Percentiles rank a stretch among this genome's conserved stretches.
These are phyloP conservation scores for Homarus americanus DNA, from an alignment of 1,140 invertebrate genomes.

Conservation along the genomic window DNA sequence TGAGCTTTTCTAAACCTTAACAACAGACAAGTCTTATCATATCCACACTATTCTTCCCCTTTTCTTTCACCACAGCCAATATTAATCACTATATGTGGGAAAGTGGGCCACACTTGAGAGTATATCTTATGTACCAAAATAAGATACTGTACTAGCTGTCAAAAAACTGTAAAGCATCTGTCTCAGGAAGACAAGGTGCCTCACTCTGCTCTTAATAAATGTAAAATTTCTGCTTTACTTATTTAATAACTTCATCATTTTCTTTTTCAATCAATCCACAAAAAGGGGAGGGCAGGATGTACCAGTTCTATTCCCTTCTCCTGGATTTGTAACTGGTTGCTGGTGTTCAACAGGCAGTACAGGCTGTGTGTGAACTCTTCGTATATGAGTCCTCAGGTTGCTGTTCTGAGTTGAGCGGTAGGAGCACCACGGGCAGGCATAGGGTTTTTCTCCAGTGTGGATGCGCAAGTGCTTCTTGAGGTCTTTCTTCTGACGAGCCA, in stretches of 20 bases:
- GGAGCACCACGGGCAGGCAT: conserved; percentile 88
- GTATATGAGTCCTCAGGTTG: conserved; percentile 83
- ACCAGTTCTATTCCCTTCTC: conserved; percentile 39
- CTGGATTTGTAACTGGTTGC: conserved; percentile 27
- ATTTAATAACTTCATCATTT: conserved; percentile 15
- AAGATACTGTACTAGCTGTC: neutral
- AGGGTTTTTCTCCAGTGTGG: conserved; percentile 99
- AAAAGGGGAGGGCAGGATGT: conserved; percentile 36
- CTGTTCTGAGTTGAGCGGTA: conserved; percentile 84
- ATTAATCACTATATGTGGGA: neutral
- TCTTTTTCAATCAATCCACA: conserved; percentile 36
- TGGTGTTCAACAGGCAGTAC: conserved; percentile 50
- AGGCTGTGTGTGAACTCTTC: conserved; percentile 75
- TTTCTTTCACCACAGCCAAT: neutral
- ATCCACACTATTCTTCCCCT: neutral
- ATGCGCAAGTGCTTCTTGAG: conserved; percentile 98
- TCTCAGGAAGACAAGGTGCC: conserved; percentile 3
- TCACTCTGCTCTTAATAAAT: neutral
- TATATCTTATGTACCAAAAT: neutral
- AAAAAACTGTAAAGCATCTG: neutral
- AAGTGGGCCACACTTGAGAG: conserved; percentile 1
- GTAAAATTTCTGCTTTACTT: conserved; percentile 9
- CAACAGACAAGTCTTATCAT: conserved; percentile 24
- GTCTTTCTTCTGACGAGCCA: conserved; percentile 81
- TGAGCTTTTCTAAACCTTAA: conserved; percentile 15